phyloP scores from a whole-genome alignment of 2,888 invertebrate species.

The Drosophila siamana region DNA sequence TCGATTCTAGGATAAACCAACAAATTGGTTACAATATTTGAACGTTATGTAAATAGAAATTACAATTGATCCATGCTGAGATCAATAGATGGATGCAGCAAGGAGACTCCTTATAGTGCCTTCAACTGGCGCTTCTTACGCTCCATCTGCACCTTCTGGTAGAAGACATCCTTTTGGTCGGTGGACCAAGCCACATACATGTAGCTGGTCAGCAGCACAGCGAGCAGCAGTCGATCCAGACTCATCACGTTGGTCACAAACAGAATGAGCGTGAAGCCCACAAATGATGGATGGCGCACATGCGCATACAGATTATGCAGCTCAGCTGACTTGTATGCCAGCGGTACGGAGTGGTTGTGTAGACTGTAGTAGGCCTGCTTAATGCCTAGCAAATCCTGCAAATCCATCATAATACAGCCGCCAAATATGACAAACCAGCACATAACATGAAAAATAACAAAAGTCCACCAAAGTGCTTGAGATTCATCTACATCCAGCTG shows the following conservation, averaged over 20 bases:
- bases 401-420: slow-evolving; percentile 88
- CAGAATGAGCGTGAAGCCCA: slow-evolving; percentile 87
- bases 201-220: slow-evolving; percentile 86
- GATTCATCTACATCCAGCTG: slow-evolving; percentile 86
- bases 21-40: neutral
- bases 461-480: slow-evolving; percentile 86
- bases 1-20: neutral
- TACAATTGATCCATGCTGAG: neutral
- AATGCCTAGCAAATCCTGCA: slow-evolving; percentile 87
- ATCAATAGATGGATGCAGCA: neutral
- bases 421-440: slow-evolving; percentile 88
- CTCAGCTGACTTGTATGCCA: slow-evolving; percentile 86
- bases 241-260: slow-evolving; percentile 88
- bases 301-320: slow-evolving; percentile 87
- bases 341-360: slow-evolving; percentile 86
- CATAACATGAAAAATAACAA: slow-evolving; percentile 86
- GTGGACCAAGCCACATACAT: slow-evolving; percentile 88
- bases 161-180: slow-evolving; percentile 87
- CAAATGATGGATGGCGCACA: slow-evolving; percentile 88
- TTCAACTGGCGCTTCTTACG: slow-evolving; percentile 86
- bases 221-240: slow-evolving; percentile 87
- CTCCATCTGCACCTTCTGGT: slow-evolving; percentile 86
- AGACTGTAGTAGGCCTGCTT: slow-evolving; percentile 88
- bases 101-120: slow-evolving; percentile 34
- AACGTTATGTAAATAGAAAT: too few species aligned